These are phyloP conservation scores for Macrochelys suwanniensis DNA, from an alignment of 2,797 vertebrate genomes.

Conservation along the genomic window DNA sequence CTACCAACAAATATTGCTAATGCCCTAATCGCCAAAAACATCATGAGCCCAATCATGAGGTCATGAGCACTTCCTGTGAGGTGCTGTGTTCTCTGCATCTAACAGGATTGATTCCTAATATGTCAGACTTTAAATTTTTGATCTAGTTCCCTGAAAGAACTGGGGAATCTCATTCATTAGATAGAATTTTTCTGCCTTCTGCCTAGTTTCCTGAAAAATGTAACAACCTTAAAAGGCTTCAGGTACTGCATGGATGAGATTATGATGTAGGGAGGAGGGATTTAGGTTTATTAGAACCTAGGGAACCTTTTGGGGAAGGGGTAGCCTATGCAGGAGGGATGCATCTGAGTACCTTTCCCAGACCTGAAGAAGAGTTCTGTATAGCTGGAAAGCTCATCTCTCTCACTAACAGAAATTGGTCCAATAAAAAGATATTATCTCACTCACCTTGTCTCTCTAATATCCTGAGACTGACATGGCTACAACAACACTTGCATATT, in stretches of 20 bases:
- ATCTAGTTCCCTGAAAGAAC: not conserved
- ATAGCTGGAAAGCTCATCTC: not conserved
- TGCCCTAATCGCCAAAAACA: not conserved
- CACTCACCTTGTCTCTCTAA: not conserved
- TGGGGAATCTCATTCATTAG: too few species aligned
- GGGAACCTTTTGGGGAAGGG: not conserved
- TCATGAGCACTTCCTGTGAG: not conserved
- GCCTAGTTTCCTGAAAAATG: not conserved
- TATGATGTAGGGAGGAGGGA: not conserved
- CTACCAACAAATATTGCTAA: not conserved
- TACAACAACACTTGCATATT: not conserved
- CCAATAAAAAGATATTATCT: not conserved
- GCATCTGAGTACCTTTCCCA: not conserved
- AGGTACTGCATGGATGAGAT: not conserved
- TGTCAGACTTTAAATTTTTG: not conserved
- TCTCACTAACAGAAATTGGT: not conserved
- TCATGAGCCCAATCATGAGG: not conserved
- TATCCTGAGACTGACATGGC: not conserved
- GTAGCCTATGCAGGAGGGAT: not conserved
- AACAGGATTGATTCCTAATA: not conserved
- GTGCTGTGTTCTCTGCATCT: not conserved
- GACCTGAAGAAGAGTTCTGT: not conserved
- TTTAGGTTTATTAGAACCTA: not conserved
- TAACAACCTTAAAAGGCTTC: not conserved
- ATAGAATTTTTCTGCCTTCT: not conserved